Base-by-base conservation (phyloP, 2,797 vertebrate species). In the Muscicapa comitata region DNA sequence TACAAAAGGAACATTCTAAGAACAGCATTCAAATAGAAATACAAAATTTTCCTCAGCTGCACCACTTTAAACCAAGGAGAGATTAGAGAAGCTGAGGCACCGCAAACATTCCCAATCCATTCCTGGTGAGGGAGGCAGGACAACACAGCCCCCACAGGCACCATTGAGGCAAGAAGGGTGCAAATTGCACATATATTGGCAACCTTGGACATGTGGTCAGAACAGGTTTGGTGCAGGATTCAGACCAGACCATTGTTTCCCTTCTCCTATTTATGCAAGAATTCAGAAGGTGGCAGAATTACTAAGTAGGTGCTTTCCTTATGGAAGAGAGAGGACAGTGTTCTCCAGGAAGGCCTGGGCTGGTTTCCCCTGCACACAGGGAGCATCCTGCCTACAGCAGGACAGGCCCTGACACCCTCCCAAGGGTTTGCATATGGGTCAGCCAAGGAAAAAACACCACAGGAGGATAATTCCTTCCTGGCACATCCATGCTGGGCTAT, bases 261-360 rank as follows among this genome's bases (percentile, higher is more conserved):
- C 40, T 66, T 63, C 53, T 90, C 33, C 61, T 25, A 28, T 43
- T 53, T 71, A 42, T 0, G 24, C 16, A 62, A 31, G 51, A 81
- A 51, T 80, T 76, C 90, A 78, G 76, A 90, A 88, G 77, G 86
- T 83, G 73, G 73, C 90, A 90, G 80, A 68, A 81, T 63, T 77
- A 92, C 45, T 53, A 37, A 71, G 70, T 58, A 90, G 73, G 80
- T 88, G 38, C 58, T 90, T 80, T 76, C 18, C 43, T 67, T 21
- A 12, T 14, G 26, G 48, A 76, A 26, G 23, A 61, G 54, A 45
- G 47, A 37, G 77, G 53, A 71, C 47, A 31, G 3, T 15, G 15
- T 29, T 73, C 31, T 65, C 47, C 42, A 7, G 42, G 37, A 77
- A 45, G 37, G 53, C 37, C 19, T 63, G 4, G 59, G 35, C 61